Evolutionary conservation across 2,797 vertebrate species (phyloP).

Genomic region (Taeniopygia guttata): DNA sequence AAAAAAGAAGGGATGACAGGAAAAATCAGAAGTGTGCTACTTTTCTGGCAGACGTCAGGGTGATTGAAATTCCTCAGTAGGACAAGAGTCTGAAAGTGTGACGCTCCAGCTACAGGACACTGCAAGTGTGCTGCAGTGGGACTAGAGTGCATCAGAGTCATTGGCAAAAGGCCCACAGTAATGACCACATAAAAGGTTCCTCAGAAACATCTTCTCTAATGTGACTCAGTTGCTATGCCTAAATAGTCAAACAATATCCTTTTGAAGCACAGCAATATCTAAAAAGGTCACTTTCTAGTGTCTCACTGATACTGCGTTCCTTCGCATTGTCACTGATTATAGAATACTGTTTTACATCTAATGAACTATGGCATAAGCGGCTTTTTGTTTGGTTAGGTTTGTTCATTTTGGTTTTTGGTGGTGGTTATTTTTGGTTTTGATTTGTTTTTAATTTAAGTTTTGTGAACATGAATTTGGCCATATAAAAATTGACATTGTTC

Average conservation of each 20-base stretch:
- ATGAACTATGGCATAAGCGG: neutral
- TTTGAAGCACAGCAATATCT: neutral
- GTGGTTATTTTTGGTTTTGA: neutral
- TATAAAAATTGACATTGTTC: neutral
- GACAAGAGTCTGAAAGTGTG: neutral
- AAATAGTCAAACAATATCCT: neutral
- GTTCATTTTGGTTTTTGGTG: rapidly evolving
- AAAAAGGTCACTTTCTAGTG: neutral
- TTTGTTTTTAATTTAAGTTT: neutral
- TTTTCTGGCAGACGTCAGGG: neutral
- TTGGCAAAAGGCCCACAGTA: neutral
- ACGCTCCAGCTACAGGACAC: neutral
- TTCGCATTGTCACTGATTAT: neutral
- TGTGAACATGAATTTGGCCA: neutral
- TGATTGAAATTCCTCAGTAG: neutral
- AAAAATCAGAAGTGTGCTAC: neutral
- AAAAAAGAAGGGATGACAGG: neutral
- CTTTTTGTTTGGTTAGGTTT: neutral
- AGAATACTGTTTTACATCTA: neutral
- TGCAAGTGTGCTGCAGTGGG: neutral
- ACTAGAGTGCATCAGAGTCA: neutral
- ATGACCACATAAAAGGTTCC: neutral
- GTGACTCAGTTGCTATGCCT: neutral
- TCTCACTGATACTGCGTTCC: neutral
- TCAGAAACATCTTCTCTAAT: neutral